Conservation (phyloP, 1,140 invertebrate genomes). For the Zaprionus kolodkinae region DNA sequence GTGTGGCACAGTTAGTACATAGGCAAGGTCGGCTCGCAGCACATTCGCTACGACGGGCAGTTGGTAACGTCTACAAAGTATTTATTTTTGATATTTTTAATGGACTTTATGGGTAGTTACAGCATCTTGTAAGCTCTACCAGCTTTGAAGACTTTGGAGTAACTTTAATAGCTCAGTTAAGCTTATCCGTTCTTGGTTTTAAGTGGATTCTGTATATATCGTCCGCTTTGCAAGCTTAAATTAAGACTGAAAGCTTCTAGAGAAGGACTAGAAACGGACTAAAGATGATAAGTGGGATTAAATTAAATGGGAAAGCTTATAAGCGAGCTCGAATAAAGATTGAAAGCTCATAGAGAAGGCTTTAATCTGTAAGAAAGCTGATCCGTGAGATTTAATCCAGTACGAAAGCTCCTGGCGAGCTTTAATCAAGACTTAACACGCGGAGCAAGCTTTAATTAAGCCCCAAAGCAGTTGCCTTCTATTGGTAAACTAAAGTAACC, state of each 20-base stretch:
- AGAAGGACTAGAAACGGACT: background rate
- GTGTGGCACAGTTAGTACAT: conserved; percentile 64
- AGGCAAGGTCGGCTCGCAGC: conserved; percentile 39
- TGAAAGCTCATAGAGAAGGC: no score
- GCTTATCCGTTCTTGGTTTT: background rate
- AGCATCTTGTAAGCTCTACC: no score
- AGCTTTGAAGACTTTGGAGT: background rate
- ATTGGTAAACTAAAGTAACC: background rate
- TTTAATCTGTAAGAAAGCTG: background rate
- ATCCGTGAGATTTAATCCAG: no score
- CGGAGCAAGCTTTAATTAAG: background rate
- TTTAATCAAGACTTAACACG: background rate
- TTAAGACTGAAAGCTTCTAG: no score
- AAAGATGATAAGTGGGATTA: no score
- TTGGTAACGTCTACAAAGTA: background rate
- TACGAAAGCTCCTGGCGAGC: background rate
- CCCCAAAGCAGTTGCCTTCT: background rate
- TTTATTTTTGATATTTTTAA: no score
- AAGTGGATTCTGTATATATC: no score
- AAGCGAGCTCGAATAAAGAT: background rate
- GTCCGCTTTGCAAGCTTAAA: no score
- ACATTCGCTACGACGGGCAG: background rate
- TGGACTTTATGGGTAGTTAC: no score
- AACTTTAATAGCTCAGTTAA: background rate
- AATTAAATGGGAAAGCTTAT: background rate